Percentiles rank a stretch among this genome's conserved stretches.
Evolutionary conservation across 2,888 invertebrate species (phyloP).

Genomic region (Aphidoletes aphidimyza): DNA sequence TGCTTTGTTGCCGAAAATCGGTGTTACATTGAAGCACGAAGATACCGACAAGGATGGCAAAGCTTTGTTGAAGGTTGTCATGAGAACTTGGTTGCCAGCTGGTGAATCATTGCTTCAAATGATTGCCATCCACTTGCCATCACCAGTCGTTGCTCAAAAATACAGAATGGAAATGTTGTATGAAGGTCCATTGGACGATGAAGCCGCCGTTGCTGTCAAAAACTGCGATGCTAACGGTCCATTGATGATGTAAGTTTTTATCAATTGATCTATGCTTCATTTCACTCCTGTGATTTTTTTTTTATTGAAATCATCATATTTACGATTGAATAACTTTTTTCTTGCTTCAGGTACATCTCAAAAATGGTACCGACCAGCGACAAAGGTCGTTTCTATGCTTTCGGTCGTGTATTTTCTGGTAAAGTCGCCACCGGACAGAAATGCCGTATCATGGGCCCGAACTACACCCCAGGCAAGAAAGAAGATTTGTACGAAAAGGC

Average conservation of each 20-base stretch:
- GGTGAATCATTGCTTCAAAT: conserved; percentile 99
- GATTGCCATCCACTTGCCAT: conserved; percentile 99
- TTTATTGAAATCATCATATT: too few relatives aligned
- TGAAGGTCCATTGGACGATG: conserved; percentile 97
- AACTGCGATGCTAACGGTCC: conserved; percentile 96
- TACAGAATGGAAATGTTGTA: conserved; percentile 99
- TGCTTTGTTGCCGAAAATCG: conserved; percentile 87
- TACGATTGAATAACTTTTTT: too few relatives aligned
- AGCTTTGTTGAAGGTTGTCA: conserved; percentile 93
- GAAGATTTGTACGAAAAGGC: conserved; percentile 99
- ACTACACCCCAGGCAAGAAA: conserved; percentile 97
- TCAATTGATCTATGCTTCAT: neutral
- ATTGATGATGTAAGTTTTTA: conserved; percentile 84
- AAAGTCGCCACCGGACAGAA: conserved; percentile 90
- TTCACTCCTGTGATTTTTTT: neutral
- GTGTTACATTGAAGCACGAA: conserved; percentile 91
- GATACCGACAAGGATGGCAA: conserved; percentile 98
- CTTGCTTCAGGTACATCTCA: conserved; percentile 86
- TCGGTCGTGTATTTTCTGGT: conserved; percentile 99
- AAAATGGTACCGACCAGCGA: conserved; percentile 99
- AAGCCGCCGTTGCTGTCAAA: conserved; percentile 90
- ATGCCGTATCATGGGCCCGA: conserved; percentile 99
- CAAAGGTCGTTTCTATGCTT: conserved; percentile 99
- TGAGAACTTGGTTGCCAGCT: conserved; percentile 99
- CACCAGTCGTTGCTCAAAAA: conserved; percentile 97